These are phyloP conservation scores for Cebus imitator DNA, from an alignment of 2,113 vertebrate genomes.

Conservation along the genomic window DNA sequence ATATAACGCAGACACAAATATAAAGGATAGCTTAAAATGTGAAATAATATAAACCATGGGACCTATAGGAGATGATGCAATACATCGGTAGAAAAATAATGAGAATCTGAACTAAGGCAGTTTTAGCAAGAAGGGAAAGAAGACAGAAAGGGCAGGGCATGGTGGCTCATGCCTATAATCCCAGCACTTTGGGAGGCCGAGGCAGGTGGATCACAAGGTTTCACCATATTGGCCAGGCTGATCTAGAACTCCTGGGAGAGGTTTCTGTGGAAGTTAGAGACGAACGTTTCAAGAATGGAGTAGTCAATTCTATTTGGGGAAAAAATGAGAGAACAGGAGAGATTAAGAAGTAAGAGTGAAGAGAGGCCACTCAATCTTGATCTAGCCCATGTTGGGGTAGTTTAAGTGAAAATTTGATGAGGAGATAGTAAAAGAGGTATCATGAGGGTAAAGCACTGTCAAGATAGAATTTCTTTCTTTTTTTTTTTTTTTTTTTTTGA, in stretches of 20 bases:
- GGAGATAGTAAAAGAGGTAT: not conserved
- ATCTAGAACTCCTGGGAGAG: no score
- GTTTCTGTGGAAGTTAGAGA: not conserved
- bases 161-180: no score
- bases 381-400: not conserved
- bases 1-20: not conserved
- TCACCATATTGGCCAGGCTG: no score
- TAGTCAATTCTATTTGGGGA: not conserved
- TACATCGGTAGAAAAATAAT: not conserved
- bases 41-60: not conserved
- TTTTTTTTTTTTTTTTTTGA: no score
- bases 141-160: not conserved
- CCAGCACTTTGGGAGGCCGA: no score
- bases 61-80: not conserved
- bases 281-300: not conserved
- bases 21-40: not conserved
- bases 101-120: not conserved
- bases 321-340: not conserved
- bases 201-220: no score
- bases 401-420: not conserved
- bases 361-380: not conserved
- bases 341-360: not conserved
- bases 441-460: not conserved
- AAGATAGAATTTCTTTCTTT: not conserved
- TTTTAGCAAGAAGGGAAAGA: not conserved